Base-by-base conservation (phyloP, 1,140 invertebrate species). In the Drosophila asahinai region DNA sequence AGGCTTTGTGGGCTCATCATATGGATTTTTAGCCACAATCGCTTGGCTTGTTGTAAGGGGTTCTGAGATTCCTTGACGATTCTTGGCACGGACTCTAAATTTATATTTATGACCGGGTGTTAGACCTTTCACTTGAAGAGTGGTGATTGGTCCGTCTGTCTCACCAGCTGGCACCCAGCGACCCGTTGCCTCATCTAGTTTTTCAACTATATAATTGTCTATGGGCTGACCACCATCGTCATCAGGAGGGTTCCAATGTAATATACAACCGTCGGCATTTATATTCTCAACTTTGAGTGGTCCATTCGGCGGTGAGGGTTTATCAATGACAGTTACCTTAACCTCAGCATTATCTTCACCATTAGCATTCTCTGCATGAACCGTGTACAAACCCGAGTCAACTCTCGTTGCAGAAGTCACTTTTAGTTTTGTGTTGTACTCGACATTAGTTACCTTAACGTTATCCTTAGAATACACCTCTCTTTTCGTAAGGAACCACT, bases 1-100 rank as follows among this genome's bases (percentile, higher is more conserved):
- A n/a, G 98, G 97, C 90, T 97, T 96, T 58, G 96, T 95, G 40
- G 97, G 97, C 60, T 96, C 94, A 93, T 97, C 98, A 93, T 97
- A 99, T 51, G 99, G 99, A 97, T 99, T 99, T 93, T 99, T 99
- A 48, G 99, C 99, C 93, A 99, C 96, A 75, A 97, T 98, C n/a
- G 97, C 95, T 86, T 97, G 96, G n/a, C 95, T 94, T 17, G 98
- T 96, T 2, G 97, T 96, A 2, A 99, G 94, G 19, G 98, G 98
- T 84, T 99, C 98, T 25, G 98, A 99, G 93, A 97, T 97, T 54
- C 99, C 99, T 94, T 99, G 97, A 70, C 97, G 97, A 91, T 99
- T 99, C 40, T 98, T 97, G 27, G 99, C 98, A 33, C 97, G 95
- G 0, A 99, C 98, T 71, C 98, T 94, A 94, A 99, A 99, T 93